Conservation (phyloP, 2,113 vertebrate genomes). For the Astur gentilis region DNA sequence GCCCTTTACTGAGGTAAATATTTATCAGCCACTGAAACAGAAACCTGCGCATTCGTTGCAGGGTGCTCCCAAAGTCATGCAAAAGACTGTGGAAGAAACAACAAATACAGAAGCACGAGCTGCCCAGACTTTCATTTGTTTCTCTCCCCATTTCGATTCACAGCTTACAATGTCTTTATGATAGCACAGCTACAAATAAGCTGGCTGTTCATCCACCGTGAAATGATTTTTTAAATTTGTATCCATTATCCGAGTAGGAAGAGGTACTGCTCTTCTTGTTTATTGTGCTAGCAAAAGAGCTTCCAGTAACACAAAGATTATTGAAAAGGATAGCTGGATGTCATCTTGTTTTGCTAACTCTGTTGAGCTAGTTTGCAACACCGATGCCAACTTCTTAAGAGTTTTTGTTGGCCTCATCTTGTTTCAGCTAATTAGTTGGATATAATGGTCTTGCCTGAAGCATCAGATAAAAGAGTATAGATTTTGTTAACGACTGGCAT, state of each 20-base stretch:
- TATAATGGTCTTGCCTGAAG: background rate
- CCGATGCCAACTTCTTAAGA: background rate
- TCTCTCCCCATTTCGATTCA: background rate
- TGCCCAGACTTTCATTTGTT: background rate
- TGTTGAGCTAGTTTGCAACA: background rate
- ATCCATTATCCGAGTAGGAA: background rate
- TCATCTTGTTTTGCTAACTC: background rate
- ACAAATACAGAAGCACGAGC: background rate
- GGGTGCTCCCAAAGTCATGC: background rate
- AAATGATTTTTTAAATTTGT: conserved; percentile 31
- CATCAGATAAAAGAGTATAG: background rate
- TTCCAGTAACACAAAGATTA: background rate
- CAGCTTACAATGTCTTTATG: background rate
- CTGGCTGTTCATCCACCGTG: conserved; percentile 29
- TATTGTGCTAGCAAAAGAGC: background rate
- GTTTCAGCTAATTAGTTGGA: background rate
- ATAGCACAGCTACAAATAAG: background rate
- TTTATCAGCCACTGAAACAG: background rate
- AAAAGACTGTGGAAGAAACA: background rate
- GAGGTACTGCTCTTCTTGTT: background rate
- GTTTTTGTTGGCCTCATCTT: background rate
- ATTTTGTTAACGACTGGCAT: background rate
- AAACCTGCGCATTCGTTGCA: accelerated
- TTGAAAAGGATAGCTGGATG: background rate
- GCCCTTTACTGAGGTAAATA: background rate